Evolutionary conservation across 1,140 invertebrate genomes (phyloP), one percentile per base, ranked within the genome.

Genomic region (Coptotermes formosanus): DNA sequence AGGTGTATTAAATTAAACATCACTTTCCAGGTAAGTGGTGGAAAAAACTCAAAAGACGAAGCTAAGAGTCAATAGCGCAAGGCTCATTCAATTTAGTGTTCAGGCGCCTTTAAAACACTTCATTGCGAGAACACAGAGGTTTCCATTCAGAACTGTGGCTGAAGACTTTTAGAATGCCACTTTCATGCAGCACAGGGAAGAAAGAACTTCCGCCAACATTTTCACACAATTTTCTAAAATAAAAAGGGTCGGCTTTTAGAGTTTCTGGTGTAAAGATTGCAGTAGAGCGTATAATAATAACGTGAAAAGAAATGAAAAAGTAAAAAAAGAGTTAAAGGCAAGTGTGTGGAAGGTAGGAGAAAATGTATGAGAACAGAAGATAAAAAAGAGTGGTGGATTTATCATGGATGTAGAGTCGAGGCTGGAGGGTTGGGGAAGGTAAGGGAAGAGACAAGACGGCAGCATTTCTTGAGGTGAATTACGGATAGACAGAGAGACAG

Each of bases 191-290:
- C 25, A 8, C 64, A 75, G 64, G 30, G n/a, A 75, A 75, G 64
- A 75, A 30, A 75, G 64, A 75, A 75, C n/a, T 75, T 30, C 64
- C 64, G 25, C 64, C 64, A 75, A 30, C 64, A 75, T 75, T 75
- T 75, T 64, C 59, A 64, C 16, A 23, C 59, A 23, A 64, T 64
- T 64, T 64, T 75, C 64, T 75, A 30, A 75, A 75, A 75, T 75
- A 75, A 75, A 69, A 75, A n/a, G 64, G 64, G 64, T 11, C 64
- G 64, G 25, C 64, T 75, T 75, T 75, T 75, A 75, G 64, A 64
- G 59, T 64, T 64, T 7, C 59, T n/a, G 25, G 21, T 21, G 59
- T 23, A 19, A 75, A 75, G 64, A 75, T 75, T 30, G 64, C 25
- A 75, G 64, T 8, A 30, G 64, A 75, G 30, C 9, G n/a, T 75